phyloP scores from a whole-genome alignment of 2,888 invertebrate genomes.

The Lycocerus yunnanus region DNA sequence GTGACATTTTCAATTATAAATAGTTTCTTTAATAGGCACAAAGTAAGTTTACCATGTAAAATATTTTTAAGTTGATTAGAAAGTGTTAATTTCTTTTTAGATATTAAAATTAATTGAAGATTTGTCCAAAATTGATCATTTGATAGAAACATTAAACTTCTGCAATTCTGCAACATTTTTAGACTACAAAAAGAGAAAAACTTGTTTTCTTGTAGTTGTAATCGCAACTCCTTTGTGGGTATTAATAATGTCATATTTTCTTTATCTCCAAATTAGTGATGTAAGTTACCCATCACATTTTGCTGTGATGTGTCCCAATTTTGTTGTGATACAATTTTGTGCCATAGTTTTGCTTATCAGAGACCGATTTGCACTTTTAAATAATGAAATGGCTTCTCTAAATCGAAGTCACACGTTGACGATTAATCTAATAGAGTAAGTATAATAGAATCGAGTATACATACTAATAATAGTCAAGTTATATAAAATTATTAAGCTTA shows the following conservation, averaged over 20 bases:
- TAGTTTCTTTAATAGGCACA: too few species aligned
- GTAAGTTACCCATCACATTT: background rate
- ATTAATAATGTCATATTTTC: background rate
- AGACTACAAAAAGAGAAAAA: background rate
- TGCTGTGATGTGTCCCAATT: background rate
- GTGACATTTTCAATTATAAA: too few species aligned
- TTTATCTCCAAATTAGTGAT: fast-evolving
- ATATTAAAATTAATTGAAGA: background rate
- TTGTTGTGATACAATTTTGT: background rate
- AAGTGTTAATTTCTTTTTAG: background rate
- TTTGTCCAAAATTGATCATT: background rate
- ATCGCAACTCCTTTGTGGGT: background rate
- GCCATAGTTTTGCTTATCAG: background rate
- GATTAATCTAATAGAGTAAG: background rate
- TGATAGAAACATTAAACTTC: background rate
- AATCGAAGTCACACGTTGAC: background rate
- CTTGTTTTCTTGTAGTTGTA: background rate
- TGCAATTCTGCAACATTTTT: background rate
- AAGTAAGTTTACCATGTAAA: too few species aligned
- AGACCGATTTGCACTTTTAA: background rate
- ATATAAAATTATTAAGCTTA: too few species aligned
- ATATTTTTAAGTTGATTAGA: background rate
- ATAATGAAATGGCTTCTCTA: background rate
- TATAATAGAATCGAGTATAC: too few species aligned
- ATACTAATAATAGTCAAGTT: too few species aligned